These are phyloP conservation scores for Nasonovia ribisnigri DNA, from an alignment of 2,888 invertebrate genomes.

Conservation along the genomic window DNA sequence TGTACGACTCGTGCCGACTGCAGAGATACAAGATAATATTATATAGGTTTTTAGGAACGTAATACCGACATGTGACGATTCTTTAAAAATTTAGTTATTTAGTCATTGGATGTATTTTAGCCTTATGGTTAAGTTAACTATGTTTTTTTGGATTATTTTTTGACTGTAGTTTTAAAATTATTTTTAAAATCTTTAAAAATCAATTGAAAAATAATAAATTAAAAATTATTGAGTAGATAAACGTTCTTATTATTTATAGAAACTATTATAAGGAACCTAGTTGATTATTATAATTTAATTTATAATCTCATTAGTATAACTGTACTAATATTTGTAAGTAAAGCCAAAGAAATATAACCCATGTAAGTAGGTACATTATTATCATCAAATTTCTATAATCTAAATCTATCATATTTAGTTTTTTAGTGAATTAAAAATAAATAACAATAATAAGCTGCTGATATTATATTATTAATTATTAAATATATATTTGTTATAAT, in stretches of 20 bases:
- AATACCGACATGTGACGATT: neutral
- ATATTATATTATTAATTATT: too few relatives aligned
- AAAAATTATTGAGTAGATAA: too few relatives aligned
- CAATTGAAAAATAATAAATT: neutral
- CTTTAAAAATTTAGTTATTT: neutral
- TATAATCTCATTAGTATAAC: too few relatives aligned
- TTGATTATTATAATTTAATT: too few relatives aligned
- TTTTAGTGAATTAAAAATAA: too few relatives aligned
- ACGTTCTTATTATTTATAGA: too few relatives aligned
- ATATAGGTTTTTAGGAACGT: neutral
- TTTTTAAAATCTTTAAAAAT: neutral
- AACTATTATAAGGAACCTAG: too few relatives aligned
- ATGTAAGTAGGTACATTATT: too few relatives aligned
- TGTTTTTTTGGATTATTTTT: neutral
- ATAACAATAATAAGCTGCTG: too few relatives aligned
- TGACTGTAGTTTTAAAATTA: neutral
- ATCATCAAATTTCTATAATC: too few relatives aligned
- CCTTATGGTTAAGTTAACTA: neutral
- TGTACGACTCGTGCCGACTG: neutral
- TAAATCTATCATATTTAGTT: too few relatives aligned
- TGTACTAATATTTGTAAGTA: neutral
- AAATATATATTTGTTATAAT: too few relatives aligned
- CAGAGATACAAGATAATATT: neutral
- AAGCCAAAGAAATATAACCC: neutral
- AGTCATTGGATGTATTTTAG: neutral